These are phyloP conservation scores for Petroica traversi DNA, from an alignment of 2,113 vertebrate species.

Conservation along the genomic window DNA sequence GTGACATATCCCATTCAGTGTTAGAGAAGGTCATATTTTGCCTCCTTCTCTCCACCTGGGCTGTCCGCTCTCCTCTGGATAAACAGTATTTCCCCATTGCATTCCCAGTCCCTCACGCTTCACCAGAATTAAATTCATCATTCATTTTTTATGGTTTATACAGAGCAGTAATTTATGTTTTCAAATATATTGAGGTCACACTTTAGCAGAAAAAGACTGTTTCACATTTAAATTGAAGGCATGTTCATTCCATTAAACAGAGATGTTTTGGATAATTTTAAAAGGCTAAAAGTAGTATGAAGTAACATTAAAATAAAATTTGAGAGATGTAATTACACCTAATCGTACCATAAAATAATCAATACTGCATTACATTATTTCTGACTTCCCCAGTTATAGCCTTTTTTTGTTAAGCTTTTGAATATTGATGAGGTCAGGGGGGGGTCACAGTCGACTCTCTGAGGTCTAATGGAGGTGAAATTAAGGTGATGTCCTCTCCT, in stretches of 20 bases:
- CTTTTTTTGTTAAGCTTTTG: conserved; percentile 82
- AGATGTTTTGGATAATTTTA: conserved; percentile 84
- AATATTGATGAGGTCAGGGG: conserved; percentile 83
- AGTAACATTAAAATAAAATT: conserved; percentile 87
- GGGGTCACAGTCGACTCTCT: conserved; percentile 66
- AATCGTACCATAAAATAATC: conserved; percentile 88
- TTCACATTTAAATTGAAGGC: conserved; percentile 84
- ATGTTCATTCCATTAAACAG: conserved; percentile 82
- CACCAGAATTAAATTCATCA: conserved; percentile 85
- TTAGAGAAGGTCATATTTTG: conserved; percentile 50
- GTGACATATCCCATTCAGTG: background rate
- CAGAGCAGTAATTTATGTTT: conserved; percentile 83
- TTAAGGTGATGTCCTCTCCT: conserved; percentile 74
- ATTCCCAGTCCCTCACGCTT: conserved; percentile 74
- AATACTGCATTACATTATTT: conserved; percentile 86
- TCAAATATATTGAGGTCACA: conserved; percentile 84
- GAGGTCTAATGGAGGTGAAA: conserved; percentile 80
- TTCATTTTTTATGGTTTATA: conserved; percentile 87
- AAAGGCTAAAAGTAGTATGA: conserved; percentile 85
- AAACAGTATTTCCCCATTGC: conserved; percentile 71
- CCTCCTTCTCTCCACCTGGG: background rate
- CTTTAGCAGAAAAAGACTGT: conserved; percentile 83
- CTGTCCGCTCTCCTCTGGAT: conserved; percentile 58
- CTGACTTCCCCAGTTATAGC: conserved; percentile 81
- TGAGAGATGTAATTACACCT: conserved; percentile 86